Evolutionary conservation across 1,140 invertebrate genomes (phyloP), one percentile per base, ranked within the genome.

Genomic region (Polypedilum pembai): DNA sequence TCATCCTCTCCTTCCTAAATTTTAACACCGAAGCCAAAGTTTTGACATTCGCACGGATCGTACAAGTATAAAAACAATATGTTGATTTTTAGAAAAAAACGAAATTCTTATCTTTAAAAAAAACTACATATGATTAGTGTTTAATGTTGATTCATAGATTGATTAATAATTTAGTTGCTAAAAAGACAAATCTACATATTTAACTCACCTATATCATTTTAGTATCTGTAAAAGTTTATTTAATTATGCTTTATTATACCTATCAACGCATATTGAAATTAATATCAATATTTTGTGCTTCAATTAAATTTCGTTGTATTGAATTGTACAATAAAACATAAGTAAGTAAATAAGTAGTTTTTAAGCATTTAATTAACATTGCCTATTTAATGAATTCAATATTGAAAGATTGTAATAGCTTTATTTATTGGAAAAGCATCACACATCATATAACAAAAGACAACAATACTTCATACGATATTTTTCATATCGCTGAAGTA

Each of bases 121-220:
- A 33, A 5, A 33, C 24, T 33, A 33, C 45, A 56, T n/a, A 56
- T 56, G n/a, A 56, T n/a, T 56, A 56, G 45, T n/a, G n/a, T 33
- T 56, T 56, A 56, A 56, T 56, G 45, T 56, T 56, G 45, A 56
- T 3, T n/a, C 45, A 56, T 56, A 56, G 45, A 56, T 56, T 56
- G 15, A 56, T 56, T 56, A 56, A 15, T 56, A 56, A 56, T 56
- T 56, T 56, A 56, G 45, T 56, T 56, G 45, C 45, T 56, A 56
- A 56, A 56, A 56, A n/a, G 12, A 56, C 24, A 33, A 33, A 33
- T 5, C 24, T 33, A n/a, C 41, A 45, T 45, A 15, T 56, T 56
- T 56, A 56, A 56, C 45, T 56, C 45, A 56, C n/a, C n/a, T 56
- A 56, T 56, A n/a, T 56, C 45, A 56, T 56, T 56, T 56, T 15